A percentile compares a stretch with the other conserved stretches of the same genome.
These are phyloP conservation scores for Cryptocephalus primarius DNA, from an alignment of 2,888 invertebrate genomes.

Conservation along the genomic window DNA sequence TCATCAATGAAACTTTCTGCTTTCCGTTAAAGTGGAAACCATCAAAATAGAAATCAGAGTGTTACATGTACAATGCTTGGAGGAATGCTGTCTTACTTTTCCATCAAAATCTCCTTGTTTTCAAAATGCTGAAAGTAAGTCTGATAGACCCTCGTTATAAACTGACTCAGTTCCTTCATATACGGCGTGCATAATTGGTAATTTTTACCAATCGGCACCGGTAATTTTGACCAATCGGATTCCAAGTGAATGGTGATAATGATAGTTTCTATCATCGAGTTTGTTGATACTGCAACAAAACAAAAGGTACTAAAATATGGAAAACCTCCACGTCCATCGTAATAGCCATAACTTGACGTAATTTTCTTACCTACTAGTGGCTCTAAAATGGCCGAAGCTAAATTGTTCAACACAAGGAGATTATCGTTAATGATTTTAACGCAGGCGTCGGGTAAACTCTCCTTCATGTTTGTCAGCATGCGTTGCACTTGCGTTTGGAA, in stretches of 20 bases:
- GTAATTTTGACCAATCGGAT: constrained; percentile 40
- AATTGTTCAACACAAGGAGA: constrained; percentile 44
- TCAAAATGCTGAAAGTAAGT: constrained; percentile 61
- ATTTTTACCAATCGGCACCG: constrained; percentile 23
- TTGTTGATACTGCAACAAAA: constrained; percentile 53
- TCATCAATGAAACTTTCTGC: no score
- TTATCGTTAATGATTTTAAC: constrained; percentile 49
- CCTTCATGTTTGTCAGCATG: constrained; percentile 60
- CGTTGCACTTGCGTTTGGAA: constrained; percentile 62
- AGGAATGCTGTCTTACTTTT: constrained; percentile 44
- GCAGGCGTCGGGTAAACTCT: constrained; percentile 51
- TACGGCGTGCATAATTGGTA: constrained; percentile 60
- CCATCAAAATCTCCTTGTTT: constrained; percentile 50
- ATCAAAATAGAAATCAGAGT: no score
- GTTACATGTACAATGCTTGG: no score
- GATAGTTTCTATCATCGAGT: constrained; percentile 81
- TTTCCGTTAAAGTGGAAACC: no score
- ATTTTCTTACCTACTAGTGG: constrained; percentile 42
- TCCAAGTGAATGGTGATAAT: constrained; percentile 83
- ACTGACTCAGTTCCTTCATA: constrained; percentile 85
- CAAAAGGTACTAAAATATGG: background rate
- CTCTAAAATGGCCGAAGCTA: constrained; percentile 50
- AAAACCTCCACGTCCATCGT: no score
- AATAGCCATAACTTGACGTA: background rate
- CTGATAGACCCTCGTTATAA: constrained; percentile 57